Conservation (phyloP, 2,113 vertebrate genomes). For the Micronycteris hirsuta region DNA sequence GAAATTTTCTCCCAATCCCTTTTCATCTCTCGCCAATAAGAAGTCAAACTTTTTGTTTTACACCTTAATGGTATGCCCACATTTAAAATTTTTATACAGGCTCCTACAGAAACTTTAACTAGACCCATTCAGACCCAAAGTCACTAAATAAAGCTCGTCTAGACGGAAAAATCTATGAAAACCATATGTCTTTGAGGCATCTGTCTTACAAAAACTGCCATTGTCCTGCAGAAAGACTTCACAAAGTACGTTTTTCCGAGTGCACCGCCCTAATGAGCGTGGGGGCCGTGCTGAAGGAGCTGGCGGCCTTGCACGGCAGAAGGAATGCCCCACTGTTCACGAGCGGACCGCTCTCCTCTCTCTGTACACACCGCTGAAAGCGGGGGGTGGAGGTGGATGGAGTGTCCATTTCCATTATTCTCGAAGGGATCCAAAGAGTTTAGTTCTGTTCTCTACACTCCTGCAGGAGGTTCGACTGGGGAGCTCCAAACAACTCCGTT, state of each 20-base stretch:
- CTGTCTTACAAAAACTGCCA: slow-evolving; percentile 73
- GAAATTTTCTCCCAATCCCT: slow-evolving; percentile 22
- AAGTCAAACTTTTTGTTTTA: slow-evolving; percentile 76
- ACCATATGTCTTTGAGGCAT: slow-evolving; percentile 79
- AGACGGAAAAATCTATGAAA: slow-evolving; percentile 82
- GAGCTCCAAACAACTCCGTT: slow-evolving; percentile 4
- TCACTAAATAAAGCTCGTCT: slow-evolving; percentile 83
- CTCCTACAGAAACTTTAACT: slow-evolving; percentile 73
- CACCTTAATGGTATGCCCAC: slow-evolving; percentile 60
- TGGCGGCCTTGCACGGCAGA: not conserved
- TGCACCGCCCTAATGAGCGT: slow-evolving; percentile 51
- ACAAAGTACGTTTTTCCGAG: slow-evolving; percentile 70
- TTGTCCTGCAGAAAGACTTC: slow-evolving; percentile 61
- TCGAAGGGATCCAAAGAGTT: not conserved
- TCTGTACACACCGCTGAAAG: slow-evolving; percentile 50
- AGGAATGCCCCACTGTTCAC: slow-evolving; percentile 18
- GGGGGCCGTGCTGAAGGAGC: slow-evolving; percentile 23
- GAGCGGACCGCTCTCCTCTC: slow-evolving; percentile 53
- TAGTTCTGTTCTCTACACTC: not conserved
- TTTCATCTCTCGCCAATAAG: slow-evolving; percentile 59
- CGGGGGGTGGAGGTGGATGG: slow-evolving; percentile 3
- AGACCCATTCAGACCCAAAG: slow-evolving; percentile 73
- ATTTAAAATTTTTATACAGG: slow-evolving; percentile 71
- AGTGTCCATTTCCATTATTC: not conserved
- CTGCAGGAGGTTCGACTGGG: not conserved